Conservation (phyloP, 2,888 invertebrate species). For the Aricia artaxerxes region DNA sequence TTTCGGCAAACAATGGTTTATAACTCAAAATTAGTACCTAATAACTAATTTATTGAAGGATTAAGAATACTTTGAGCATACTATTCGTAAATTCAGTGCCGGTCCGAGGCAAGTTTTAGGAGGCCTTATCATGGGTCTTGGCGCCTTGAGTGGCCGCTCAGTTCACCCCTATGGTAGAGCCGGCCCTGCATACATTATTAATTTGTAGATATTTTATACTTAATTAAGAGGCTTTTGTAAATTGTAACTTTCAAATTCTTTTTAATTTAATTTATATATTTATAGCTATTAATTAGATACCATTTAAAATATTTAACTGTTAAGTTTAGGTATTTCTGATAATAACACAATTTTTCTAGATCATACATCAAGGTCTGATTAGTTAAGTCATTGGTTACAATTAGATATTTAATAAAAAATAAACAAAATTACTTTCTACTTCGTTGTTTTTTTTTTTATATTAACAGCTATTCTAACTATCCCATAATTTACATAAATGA, state of each 20-base stretch:
- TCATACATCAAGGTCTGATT: not conserved
- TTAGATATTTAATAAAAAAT: not conserved
- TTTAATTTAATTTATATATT: not conserved
- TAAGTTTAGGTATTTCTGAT: not conserved
- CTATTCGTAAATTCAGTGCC: too few relatives aligned
- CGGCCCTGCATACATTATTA: not conserved
- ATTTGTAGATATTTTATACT: constrained; percentile 5
- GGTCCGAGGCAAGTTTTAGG: too few relatives aligned
- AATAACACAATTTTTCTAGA: not conserved
- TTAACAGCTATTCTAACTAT: not conserved
- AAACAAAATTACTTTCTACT: not conserved
- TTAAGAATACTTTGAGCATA: not conserved
- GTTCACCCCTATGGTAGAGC: too few relatives aligned
- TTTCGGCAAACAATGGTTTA: not conserved
- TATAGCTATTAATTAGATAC: not conserved
- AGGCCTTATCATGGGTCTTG: too few relatives aligned
- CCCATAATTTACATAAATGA: not conserved
- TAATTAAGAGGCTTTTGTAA: not conserved
- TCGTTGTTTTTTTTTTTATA: not conserved
- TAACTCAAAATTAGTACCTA: not conserved
- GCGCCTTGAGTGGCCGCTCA: too few relatives aligned
- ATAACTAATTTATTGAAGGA: not conserved
- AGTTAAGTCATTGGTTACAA: constrained; percentile 2
- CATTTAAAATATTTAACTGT: not conserved
- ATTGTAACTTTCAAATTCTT: not conserved